phyloP scores from a whole-genome alignment of 2,797 vertebrate genomes.

The Galagoides demidoff region DNA sequence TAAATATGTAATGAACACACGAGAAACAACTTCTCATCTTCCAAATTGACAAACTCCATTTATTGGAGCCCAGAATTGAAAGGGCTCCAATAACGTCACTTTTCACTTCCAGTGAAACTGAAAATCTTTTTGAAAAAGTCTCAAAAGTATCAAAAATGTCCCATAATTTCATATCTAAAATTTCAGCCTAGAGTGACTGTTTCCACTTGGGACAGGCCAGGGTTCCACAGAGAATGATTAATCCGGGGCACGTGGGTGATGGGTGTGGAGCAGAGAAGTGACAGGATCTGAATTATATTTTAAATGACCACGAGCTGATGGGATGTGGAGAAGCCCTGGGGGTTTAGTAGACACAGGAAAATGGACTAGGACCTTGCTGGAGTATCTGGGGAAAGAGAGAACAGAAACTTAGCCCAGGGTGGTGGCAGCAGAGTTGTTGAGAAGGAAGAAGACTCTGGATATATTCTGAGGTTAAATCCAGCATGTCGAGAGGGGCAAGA shows the following conservation, averaged over 20 bases:
- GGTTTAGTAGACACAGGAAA: not conserved
- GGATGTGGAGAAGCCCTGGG: not conserved
- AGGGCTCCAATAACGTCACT: not conserved
- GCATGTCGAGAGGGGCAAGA: not conserved
- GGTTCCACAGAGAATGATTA: not conserved
- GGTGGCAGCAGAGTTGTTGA: not conserved
- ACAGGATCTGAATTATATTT: not conserved
- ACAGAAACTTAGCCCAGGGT: not conserved
- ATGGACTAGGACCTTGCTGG: not conserved
- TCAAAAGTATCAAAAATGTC: not conserved
- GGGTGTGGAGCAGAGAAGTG: not conserved
- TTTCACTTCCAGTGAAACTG: not conserved
- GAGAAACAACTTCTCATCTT: not conserved
- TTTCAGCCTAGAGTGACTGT: not conserved
- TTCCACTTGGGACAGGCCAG: not conserved
- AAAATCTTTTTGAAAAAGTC: not conserved
- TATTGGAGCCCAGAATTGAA: not conserved
- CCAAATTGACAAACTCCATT: not conserved
- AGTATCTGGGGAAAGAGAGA: not conserved
- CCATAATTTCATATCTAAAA: not conserved
- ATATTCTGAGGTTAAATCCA: not conserved
- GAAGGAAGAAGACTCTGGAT: not conserved
- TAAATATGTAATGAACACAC: not conserved
- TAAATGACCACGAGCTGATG: not conserved
- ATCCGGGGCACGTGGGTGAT: not conserved